A percentile compares a stretch with the other conserved stretches of the same genome.
Evolutionary conservation across 2,113 vertebrate genomes (phyloP).

Genomic region (Notothenia rossii): DNA sequence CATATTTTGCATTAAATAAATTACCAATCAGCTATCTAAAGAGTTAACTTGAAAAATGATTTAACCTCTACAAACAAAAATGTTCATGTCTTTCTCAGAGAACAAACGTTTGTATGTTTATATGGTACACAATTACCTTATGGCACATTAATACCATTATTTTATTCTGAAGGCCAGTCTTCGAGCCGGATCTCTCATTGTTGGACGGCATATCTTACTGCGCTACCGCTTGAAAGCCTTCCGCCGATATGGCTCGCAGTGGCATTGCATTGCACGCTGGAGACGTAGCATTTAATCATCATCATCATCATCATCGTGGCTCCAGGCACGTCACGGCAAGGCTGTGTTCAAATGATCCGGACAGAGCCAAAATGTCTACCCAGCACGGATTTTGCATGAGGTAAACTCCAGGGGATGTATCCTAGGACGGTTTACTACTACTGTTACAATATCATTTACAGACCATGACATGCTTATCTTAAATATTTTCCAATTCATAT

Average conservation of each 20-base stretch:
- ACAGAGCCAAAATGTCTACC: slow-evolving; percentile 73
- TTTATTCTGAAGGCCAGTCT: slow-evolving; percentile 56
- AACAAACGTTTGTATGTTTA: neutral
- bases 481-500: neutral
- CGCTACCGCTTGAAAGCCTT: slow-evolving; percentile 60
- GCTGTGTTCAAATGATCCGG: neutral
- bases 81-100: neutral
- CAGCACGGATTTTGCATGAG: slow-evolving; percentile 25
- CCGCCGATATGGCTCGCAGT: slow-evolving; percentile 58
- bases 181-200: slow-evolving; percentile 45
- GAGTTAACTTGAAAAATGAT: neutral
- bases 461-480: neutral
- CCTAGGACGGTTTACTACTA: slow-evolving; percentile 18
- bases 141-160: neutral
- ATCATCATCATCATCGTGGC: slow-evolving; percentile 47
- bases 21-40: neutral
- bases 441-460: neutral
- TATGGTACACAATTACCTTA: neutral
- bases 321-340: slow-evolving; percentile 7
- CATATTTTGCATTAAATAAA: neutral
- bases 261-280: slow-evolving; percentile 31
- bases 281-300: slow-evolving; percentile 41
- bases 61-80: neutral
- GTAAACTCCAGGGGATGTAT: slow-evolving; percentile 17
- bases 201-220: slow-evolving; percentile 38